These are phyloP conservation scores for Ochropacha duplaris DNA, from an alignment of 2,888 invertebrate species.

Conservation along the genomic window DNA sequence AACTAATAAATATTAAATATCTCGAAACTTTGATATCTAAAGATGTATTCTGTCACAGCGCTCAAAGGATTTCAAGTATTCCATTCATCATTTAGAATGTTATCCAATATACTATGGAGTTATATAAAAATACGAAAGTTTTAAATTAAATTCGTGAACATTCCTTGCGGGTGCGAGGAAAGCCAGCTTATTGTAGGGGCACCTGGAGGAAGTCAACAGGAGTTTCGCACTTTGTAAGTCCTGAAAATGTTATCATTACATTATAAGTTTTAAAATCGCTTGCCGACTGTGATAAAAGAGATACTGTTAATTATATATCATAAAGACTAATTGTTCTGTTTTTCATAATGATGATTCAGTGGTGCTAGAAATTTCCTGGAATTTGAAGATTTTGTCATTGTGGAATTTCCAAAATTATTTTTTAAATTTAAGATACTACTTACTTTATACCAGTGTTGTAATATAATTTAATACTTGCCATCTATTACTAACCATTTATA, in stretches of 20 bases:
- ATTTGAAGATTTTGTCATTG: too few relatives aligned
- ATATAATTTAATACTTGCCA: too few relatives aligned
- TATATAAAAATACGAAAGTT: slow-evolving; percentile 53
- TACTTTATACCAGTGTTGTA: too few relatives aligned
- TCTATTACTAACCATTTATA: too few relatives aligned
- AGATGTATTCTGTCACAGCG: slow-evolving; percentile 12
- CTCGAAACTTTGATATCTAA: neutral
- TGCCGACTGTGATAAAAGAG: neutral
- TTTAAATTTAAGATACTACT: too few relatives aligned
- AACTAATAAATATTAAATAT: too few relatives aligned
- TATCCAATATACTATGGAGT: slow-evolving; percentile 39
- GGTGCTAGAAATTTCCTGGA: too few relatives aligned
- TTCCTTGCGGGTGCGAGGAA: slow-evolving; percentile 21
- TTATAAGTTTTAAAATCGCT: slow-evolving; percentile 19
- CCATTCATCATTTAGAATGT: slow-evolving; percentile 23
- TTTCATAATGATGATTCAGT: too few relatives aligned
- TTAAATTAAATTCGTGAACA: slow-evolving; percentile 54
- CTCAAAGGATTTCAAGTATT: slow-evolving; percentile 7
- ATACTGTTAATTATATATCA: too few relatives aligned
- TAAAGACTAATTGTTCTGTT: too few relatives aligned
- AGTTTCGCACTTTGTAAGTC: slow-evolving; percentile 19
- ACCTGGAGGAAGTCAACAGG: slow-evolving; percentile 37
- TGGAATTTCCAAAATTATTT: too few relatives aligned
- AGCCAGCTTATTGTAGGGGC: slow-evolving; percentile 38
- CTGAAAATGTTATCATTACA: slow-evolving; percentile 20